Percentiles rank a stretch among this genome's conserved stretches.
Conservation (phyloP, 2,888 invertebrate species). For the Metellina segmentata region DNA sequence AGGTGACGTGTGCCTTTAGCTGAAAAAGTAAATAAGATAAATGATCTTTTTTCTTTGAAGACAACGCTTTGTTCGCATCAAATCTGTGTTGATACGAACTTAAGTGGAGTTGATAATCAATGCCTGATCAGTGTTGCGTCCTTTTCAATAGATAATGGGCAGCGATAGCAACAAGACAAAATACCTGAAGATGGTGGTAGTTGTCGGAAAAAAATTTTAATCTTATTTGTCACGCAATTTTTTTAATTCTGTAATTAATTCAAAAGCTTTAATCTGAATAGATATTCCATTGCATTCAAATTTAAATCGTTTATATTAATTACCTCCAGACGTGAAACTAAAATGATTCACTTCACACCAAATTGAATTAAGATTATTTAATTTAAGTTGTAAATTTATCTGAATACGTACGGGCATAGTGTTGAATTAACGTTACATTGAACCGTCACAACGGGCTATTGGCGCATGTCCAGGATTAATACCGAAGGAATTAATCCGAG, state of each 20-base stretch:
- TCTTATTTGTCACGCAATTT: background rate
- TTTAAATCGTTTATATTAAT: too few relatives aligned
- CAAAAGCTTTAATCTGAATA: too few relatives aligned
- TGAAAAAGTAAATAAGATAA: conserved; percentile 64
- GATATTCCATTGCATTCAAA: too few relatives aligned
- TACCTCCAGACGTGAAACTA: too few relatives aligned
- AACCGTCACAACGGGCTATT: too few relatives aligned
- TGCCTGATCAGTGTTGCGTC: conserved; percentile 36
- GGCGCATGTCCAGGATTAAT: too few relatives aligned
- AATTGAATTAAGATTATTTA: too few relatives aligned
- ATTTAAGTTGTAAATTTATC: too few relatives aligned
- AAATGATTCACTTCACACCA: too few relatives aligned
- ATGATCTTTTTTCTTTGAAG: conserved; percentile 46
- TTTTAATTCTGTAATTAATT: background rate
- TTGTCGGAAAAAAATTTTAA: background rate
- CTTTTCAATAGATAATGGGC: conserved; percentile 35
- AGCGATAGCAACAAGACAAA: conserved; percentile 47
- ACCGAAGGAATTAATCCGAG: too few relatives aligned
- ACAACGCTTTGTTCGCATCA: conserved; percentile 67
- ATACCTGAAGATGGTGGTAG: conserved; percentile 7
- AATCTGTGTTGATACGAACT: conserved; percentile 64
- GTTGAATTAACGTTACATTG: too few relatives aligned
- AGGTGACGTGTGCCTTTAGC: conserved; percentile 48
- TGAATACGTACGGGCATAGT: too few relatives aligned
- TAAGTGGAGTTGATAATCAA: conserved; percentile 47